Conservation (phyloP, 2,797 vertebrate species). For the Anolis apletophallus region DNA sequence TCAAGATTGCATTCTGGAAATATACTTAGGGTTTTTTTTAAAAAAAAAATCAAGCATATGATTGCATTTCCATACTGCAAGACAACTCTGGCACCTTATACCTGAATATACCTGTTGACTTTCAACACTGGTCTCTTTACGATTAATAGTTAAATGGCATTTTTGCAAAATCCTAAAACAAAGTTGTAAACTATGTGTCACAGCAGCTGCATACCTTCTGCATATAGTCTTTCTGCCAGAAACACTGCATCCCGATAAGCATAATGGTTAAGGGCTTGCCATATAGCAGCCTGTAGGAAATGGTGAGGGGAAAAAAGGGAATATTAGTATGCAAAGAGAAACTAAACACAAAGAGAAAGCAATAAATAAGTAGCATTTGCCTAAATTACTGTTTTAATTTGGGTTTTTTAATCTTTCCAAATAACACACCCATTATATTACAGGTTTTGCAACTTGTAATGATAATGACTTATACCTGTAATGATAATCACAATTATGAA, state of each 20-base stretch:
- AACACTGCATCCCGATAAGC: conserved; percentile 97
- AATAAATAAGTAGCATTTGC: background rate
- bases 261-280: conserved; percentile 99
- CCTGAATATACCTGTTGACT: background rate
- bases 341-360: background rate
- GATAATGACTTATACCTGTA: background rate
- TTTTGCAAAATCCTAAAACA: background rate
- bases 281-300: conserved; percentile 92
- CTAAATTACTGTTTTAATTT: conserved; percentile 8
- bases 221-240: conserved; percentile 95
- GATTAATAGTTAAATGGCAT: background rate
- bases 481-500: background rate
- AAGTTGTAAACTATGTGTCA: background rate
- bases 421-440: background rate
- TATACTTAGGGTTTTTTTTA: background rate
- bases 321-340: background rate
- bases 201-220: conserved; percentile 87
- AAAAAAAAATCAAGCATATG: background rate
- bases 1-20: background rate
- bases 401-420: background rate
- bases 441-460: background rate
- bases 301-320: conserved; percentile 27
- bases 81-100: background rate
- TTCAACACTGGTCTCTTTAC: background rate
- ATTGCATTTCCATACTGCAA: background rate